A percentile compares a stretch with the other conserved stretches of the same genome.
Conservation (phyloP, 1,140 invertebrate genomes). For the Drosophila sucinea region DNA sequence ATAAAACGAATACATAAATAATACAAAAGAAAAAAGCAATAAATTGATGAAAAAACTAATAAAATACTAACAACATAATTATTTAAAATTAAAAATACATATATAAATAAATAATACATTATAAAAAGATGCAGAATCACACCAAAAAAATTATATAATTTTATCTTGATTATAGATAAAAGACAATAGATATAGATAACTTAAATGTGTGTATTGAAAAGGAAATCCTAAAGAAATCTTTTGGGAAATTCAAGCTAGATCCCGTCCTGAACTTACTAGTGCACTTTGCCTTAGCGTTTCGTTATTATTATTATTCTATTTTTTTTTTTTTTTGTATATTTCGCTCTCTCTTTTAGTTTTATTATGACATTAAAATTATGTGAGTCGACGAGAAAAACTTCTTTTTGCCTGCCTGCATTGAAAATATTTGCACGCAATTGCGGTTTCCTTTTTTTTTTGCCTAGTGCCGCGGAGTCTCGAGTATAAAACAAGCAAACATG, state of each 20-base stretch:
- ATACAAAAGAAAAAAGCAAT: too few species aligned
- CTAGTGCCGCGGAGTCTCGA: background rate
- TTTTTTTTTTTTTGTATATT: background rate
- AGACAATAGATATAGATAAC: too few species aligned
- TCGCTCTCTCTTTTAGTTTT: conserved; percentile 54
- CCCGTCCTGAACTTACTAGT: background rate
- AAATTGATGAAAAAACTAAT: too few species aligned
- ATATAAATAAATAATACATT: too few species aligned
- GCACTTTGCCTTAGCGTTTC: conserved; percentile 7
- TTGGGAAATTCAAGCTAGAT: background rate
- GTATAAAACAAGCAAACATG: conserved; percentile 20
- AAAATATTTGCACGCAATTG: conserved; percentile 82
- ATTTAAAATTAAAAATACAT: too few species aligned
- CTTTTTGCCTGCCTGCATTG: conserved; percentile 64
- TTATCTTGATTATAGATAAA: too few species aligned
- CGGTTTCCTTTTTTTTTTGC: conserved; percentile 57
- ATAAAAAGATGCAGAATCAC: too few species aligned
- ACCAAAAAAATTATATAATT: too few species aligned
- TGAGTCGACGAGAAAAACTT: conserved; percentile 42
- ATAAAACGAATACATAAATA: too few species aligned
- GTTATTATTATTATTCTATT: conserved; percentile 6
- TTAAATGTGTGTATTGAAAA: too few species aligned
- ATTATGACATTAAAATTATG: conserved; percentile 82
- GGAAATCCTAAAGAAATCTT: too few species aligned
- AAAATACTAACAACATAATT: too few species aligned